A percentile compares a stretch with the other conserved stretches of the same genome.
Evolutionary conservation across 2,113 vertebrate genomes (phyloP).

Genomic region (Nothobranchius kuhntae): DNA sequence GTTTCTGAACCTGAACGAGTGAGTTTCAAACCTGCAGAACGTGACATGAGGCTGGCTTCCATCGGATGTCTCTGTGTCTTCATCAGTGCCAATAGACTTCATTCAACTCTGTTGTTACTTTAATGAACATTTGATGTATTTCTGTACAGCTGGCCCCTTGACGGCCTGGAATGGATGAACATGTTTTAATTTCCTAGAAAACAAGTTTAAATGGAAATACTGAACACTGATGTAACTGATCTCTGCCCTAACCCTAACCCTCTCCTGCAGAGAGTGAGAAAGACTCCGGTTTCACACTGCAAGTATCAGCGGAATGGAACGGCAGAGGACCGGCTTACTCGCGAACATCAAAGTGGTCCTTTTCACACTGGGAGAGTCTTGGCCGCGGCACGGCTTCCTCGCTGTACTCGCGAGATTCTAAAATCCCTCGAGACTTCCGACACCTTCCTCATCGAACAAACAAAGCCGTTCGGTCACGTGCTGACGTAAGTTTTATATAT

Average conservation of each 20-base stretch:
- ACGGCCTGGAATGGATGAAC: background rate
- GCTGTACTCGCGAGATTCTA: too few species aligned
- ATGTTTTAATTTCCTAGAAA: background rate
- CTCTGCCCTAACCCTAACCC: background rate
- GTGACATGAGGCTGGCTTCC: too few species aligned
- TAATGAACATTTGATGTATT: background rate
- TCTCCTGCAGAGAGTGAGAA: slow-evolving; percentile 6
- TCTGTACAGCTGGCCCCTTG: background rate
- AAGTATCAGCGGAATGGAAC: too few species aligned
- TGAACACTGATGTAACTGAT: slow-evolving; percentile 16
- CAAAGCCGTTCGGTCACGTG: too few species aligned
- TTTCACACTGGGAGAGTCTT: too few species aligned
- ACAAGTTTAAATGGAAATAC: background rate
- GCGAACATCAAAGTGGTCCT: too few species aligned
- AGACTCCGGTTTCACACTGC: background rate
- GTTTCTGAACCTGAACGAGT: background rate
- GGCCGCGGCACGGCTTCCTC: too few species aligned
- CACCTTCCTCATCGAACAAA: too few species aligned
- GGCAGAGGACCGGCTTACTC: too few species aligned
- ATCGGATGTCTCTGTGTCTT: too few species aligned
- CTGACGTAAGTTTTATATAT: too few species aligned
- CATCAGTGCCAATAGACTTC: background rate
- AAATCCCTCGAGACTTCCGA: too few species aligned
- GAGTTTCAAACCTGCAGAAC: background rate
- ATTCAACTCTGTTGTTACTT: background rate